Conservation (phyloP, 2,113 vertebrate genomes). For the Vanacampus margaritifer region DNA sequence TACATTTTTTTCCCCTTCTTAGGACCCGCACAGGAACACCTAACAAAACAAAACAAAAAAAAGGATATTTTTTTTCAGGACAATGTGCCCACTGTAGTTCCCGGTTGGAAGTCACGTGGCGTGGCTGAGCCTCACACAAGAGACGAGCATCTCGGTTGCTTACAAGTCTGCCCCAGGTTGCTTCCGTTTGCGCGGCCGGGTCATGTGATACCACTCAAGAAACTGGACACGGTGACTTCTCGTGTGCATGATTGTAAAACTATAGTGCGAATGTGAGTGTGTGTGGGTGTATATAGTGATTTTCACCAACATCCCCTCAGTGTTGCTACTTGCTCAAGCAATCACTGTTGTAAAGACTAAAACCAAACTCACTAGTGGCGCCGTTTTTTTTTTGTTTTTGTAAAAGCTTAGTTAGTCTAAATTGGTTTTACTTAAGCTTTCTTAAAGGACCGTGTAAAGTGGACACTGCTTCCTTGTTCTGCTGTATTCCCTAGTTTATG, state of each 20-base stretch:
- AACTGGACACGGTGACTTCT: slow-evolving; percentile 31
- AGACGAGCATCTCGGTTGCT: slow-evolving; percentile 31
- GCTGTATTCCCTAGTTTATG: slow-evolving; percentile 36
- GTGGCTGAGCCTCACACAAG: slow-evolving; percentile 25
- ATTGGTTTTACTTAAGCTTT: slow-evolving; percentile 55
- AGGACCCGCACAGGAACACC: slow-evolving; percentile 32
- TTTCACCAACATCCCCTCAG: slow-evolving; percentile 45
- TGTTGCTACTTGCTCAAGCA: slow-evolving; percentile 42
- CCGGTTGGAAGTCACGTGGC: slow-evolving; percentile 26
- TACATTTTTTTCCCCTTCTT: slow-evolving; percentile 3
- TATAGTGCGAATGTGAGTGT: slow-evolving; percentile 23
- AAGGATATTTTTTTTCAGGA: slow-evolving; percentile 8
- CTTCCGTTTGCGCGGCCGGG: slow-evolving; percentile 11
- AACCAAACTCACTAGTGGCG: slow-evolving; percentile 53
- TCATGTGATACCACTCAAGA: slow-evolving; percentile 48
- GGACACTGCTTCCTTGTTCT: slow-evolving; percentile 38
- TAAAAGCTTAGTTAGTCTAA: slow-evolving; percentile 55
- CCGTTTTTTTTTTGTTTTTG: slow-evolving; percentile 48
- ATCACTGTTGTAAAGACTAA: slow-evolving; percentile 48
- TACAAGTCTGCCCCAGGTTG: slow-evolving; percentile 22
- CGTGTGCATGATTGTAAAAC: slow-evolving; percentile 35
- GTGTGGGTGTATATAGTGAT: slow-evolving; percentile 45
- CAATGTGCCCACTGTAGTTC: slow-evolving; percentile 28
- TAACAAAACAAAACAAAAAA: slow-evolving; percentile 21
- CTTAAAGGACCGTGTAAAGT: slow-evolving; percentile 45